phyloP scores from a whole-genome alignment of 2,888 invertebrate genomes.

The Polyploca ridens region DNA sequence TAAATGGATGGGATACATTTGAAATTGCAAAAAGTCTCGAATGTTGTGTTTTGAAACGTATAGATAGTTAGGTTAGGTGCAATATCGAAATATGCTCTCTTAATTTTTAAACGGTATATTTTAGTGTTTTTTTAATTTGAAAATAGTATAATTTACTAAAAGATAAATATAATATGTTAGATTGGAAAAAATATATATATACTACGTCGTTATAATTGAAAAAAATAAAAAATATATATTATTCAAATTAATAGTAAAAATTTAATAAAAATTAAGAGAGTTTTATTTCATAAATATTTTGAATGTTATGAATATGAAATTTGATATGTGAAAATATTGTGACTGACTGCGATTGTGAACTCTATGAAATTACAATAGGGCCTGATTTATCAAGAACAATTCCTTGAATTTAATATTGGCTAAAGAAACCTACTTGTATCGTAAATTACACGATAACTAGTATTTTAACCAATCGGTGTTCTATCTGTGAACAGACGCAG shows the following conservation, averaged over 20 bases:
- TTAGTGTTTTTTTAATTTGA: neutral
- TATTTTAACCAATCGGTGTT: too few species aligned
- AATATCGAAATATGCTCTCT: slow-evolving; percentile 17
- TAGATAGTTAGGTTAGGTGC: slow-evolving; percentile 23
- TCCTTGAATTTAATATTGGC: too few species aligned
- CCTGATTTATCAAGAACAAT: too few species aligned
- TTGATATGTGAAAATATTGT: neutral
- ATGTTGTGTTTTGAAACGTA: slow-evolving; percentile 14
- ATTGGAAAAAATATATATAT: too few species aligned
- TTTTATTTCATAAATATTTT: neutral
- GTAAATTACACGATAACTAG: too few species aligned
- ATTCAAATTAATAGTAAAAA: too few species aligned
- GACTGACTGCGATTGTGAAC: neutral
- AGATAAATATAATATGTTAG: neutral
- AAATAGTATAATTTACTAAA: too few species aligned
- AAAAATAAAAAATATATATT: neutral
- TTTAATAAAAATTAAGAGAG: too few species aligned
- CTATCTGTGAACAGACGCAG: neutral
- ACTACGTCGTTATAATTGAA: neutral
- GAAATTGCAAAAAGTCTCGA: slow-evolving; percentile 10
- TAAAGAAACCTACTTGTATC: too few species aligned
- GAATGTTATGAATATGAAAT: neutral
- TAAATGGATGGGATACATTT: slow-evolving; percentile 39
- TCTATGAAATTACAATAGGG: too few species aligned
- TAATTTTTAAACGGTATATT: neutral